phyloP scores from a whole-genome alignment of 1,140 invertebrate species.

The Ostrea edulis region DNA sequence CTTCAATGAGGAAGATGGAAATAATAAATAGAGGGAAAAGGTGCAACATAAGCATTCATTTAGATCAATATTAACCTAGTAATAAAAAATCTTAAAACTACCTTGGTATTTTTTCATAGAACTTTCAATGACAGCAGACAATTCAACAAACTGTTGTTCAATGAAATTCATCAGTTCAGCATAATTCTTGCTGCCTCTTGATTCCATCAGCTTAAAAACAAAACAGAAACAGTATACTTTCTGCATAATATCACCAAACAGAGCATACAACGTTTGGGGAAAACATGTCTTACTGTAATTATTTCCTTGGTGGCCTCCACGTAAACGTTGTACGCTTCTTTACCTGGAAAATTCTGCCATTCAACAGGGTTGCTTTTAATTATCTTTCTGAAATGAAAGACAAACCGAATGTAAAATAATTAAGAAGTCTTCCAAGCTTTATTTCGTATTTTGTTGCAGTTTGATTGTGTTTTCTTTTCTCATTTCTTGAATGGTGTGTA shows the following conservation, averaged over 20 bases:
- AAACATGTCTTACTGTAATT: not conserved
- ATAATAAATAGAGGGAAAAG: not conserved
- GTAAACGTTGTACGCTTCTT: conserved; percentile 7
- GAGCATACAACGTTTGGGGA: too few relatives aligned
- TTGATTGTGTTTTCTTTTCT: too few relatives aligned
- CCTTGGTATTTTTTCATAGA: conserved; percentile 30
- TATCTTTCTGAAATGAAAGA: not conserved
- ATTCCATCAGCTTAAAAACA: conserved; percentile 2
- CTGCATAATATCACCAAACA: not conserved
- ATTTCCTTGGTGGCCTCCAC: conserved; percentile 30
- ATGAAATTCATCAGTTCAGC: conserved; percentile 35
- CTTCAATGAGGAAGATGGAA: not conserved
- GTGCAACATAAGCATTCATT: not conserved
- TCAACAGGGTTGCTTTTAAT: not conserved
- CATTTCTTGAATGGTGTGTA: too few relatives aligned
- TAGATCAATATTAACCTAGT: not conserved
- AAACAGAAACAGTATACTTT: not conserved
- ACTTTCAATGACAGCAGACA: not conserved
- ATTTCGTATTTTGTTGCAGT: too few relatives aligned
- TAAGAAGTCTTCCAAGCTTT: not conserved
- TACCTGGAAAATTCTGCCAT: not conserved
- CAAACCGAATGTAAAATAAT: not conserved
- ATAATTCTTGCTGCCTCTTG: not conserved
- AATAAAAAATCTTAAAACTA: not conserved
- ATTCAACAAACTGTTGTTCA: conserved; percentile 31